These are phyloP conservation scores for Allenopithecus nigroviridis DNA, from an alignment of 2,797 vertebrate species.

Conservation along the genomic window DNA sequence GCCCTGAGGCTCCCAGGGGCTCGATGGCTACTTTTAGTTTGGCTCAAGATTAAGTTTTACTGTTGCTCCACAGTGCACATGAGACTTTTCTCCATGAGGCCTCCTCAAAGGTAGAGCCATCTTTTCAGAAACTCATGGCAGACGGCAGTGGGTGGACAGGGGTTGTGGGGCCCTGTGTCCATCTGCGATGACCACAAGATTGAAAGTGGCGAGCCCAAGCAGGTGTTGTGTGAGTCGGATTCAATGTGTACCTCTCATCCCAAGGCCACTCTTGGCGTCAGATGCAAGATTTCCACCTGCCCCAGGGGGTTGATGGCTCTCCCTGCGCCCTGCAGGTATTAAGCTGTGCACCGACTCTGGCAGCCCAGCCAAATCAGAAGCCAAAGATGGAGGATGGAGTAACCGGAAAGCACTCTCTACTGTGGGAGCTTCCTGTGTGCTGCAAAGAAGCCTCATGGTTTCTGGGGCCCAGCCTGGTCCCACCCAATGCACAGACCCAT, in stretches of 20 bases:
- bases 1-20: too few species aligned
- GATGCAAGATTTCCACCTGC: neutral
- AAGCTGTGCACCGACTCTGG: neutral
- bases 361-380: neutral
- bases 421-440: neutral
- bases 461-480: neutral
- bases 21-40: too few species aligned
- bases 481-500: rapidly evolving
- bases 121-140: neutral
- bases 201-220: neutral
- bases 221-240: neutral
- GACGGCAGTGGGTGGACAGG: neutral
- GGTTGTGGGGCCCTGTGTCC: neutral
- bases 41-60: neutral
- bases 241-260: neutral
- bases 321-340: neutral
- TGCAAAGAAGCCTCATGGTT: neutral
- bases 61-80: neutral
- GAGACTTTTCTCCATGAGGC: neutral
- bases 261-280: neutral
- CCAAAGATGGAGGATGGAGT: neutral
- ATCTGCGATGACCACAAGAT: neutral
- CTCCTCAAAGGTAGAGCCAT: rapidly evolving
- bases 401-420: neutral
- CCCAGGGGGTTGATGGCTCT: neutral